Percentiles rank a stretch among this genome's conserved stretches.
These are phyloP conservation scores for Sitobion miscanthi DNA, from an alignment of 1,140 invertebrate species.

Conservation along the genomic window DNA sequence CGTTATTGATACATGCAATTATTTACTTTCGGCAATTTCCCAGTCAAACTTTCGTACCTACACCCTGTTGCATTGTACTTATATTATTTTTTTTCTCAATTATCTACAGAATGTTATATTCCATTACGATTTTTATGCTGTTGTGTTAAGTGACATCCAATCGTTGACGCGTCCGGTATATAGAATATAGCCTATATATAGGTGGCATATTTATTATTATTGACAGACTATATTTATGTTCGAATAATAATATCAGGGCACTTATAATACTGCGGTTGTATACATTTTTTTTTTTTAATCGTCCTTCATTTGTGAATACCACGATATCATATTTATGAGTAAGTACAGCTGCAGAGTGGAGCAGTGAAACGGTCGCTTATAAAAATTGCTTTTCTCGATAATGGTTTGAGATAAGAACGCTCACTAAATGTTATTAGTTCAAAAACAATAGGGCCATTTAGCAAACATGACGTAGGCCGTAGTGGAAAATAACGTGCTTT, in stretches of 20 bases:
- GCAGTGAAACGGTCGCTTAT: not conserved
- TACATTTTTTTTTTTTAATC: not conserved
- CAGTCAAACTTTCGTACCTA: not conserved
- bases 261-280: not conserved
- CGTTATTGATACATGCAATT: not conserved
- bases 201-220: not conserved
- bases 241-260: not conserved
- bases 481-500: not conserved
- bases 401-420: not conserved
- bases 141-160: no score
- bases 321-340: not conserved
- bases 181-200: no score
- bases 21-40: not conserved
- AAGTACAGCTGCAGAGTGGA: not conserved
- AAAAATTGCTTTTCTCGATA: not conserved
- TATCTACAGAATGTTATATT: no score
- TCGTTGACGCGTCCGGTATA: no score
- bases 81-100: not conserved
- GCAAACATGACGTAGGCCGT: no score
- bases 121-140: no score
- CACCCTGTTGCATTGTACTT: not conserved
- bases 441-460: not conserved
- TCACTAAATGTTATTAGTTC: not conserved
- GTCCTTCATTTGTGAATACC: not conserved
- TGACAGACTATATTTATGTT: not conserved